Evolutionary conservation across 2,797 vertebrate species (phyloP).

Genomic region (Coreius guichenoti): DNA sequence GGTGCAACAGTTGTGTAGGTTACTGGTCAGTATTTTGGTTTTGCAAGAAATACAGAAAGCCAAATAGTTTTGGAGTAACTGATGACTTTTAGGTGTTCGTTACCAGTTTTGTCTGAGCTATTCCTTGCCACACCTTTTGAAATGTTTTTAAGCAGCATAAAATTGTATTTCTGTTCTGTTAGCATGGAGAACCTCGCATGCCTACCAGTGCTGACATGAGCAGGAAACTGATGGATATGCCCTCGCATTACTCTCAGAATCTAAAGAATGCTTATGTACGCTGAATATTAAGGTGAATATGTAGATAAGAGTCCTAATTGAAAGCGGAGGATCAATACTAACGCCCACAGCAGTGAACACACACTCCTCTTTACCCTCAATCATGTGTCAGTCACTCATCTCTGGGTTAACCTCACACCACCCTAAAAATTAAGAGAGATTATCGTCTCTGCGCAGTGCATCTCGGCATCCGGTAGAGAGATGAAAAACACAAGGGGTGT

Average conservation of each 20-base stretch:
- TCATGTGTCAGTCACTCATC: constrained; percentile 49
- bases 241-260: constrained; percentile 48
- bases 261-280: constrained; percentile 56
- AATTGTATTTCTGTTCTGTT: neutral
- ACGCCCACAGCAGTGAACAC: constrained; percentile 17
- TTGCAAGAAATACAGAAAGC: neutral
- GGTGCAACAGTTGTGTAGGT: neutral
- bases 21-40: no score
- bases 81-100: neutral
- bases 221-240: constrained; percentile 58
- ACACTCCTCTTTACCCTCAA: constrained; percentile 32
- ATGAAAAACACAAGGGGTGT: constrained; percentile 56
- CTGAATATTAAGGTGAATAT: constrained; percentile 62
- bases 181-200: neutral
- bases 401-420: constrained; percentile 65
- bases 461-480: constrained; percentile 56
- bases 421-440: constrained; percentile 68
- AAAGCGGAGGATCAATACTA: constrained; percentile 55
- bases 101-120: neutral
- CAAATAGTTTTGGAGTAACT: neutral
- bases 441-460: constrained; percentile 65
- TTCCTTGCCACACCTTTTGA: neutral
- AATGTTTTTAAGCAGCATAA: neutral
- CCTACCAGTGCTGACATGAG: constrained; percentile 57
- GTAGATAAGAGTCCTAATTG: constrained; percentile 59